A percentile compares a stretch with the other conserved stretches of the same genome.
Conservation (phyloP, 2,888 invertebrate genomes). For the Trissolcus brochymenae region DNA sequence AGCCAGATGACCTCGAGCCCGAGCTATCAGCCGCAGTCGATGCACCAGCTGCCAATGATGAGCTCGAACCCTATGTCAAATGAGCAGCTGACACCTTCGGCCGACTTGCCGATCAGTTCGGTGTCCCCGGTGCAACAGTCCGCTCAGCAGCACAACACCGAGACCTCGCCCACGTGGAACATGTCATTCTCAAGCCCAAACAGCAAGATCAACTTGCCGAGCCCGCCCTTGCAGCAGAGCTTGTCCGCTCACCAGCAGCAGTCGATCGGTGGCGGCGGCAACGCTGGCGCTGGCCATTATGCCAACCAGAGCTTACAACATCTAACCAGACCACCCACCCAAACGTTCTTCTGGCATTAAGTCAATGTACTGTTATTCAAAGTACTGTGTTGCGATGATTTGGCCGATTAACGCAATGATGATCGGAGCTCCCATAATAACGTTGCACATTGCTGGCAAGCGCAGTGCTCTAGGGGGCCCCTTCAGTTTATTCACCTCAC, state of each 20-base stretch:
- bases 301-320: constrained; percentile 69
- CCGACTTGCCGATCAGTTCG: constrained; percentile 67
- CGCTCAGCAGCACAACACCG: constrained; percentile 56
- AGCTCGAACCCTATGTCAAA: constrained; percentile 70
- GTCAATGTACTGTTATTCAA: background rate
- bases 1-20: constrained; percentile 79
- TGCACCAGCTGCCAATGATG: constrained; percentile 76
- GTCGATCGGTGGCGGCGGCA: constrained; percentile 27
- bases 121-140: constrained; percentile 67
- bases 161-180: constrained; percentile 70
- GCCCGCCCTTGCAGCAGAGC: constrained; percentile 63
- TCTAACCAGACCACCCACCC: constrained; percentile 65
- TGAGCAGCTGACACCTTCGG: constrained; percentile 61
- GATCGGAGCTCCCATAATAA: background rate
- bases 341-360: constrained; percentile 64
- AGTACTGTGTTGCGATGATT: background rate
- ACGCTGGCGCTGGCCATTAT: constrained; percentile 65
- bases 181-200: constrained; percentile 61
- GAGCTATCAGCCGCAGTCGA: constrained; percentile 76
- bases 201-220: constrained; percentile 64
- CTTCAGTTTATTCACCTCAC: background rate
- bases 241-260: constrained; percentile 68
- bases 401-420: constrained; percentile 1
- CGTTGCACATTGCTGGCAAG: background rate
- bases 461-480: background rate